Conservation (phyloP, 2,797 vertebrate genomes). For the Heteromormyrus szaboi region DNA sequence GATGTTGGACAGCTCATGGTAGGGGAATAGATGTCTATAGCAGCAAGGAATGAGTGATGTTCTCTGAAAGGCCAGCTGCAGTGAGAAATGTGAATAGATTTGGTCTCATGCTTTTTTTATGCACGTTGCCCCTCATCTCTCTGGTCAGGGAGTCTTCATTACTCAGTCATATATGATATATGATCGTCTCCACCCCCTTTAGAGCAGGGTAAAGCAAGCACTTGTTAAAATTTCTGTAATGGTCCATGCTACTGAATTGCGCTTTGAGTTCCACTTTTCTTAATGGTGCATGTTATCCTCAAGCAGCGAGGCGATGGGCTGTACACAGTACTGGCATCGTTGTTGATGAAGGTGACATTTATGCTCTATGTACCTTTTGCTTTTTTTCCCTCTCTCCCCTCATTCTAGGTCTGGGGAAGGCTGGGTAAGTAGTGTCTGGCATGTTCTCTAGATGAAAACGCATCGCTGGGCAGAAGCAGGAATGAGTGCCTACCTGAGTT, state of each 20-base stretch:
- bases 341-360: constrained; percentile 9
- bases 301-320: neutral
- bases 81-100: neutral
- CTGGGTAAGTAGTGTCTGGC: constrained; percentile 50
- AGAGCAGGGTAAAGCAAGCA: neutral
- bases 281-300: neutral
- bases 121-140: neutral
- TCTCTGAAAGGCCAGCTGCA: neutral
- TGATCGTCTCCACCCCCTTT: neutral
- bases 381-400: constrained; percentile 40
- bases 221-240: neutral
- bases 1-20: neutral
- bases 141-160: neutral
- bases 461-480: neutral
- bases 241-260: neutral
- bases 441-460: constrained; percentile 23
- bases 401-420: constrained; percentile 53
- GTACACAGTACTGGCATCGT: neutral
- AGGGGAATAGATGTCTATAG: neutral
- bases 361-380: constrained; percentile 34
- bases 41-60: neutral
- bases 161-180: neutral
- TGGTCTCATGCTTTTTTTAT: neutral
- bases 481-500: constrained; percentile 21
- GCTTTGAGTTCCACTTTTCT: neutral